A percentile compares a stretch with the other conserved stretches of the same genome.
Evolutionary conservation across 2,113 vertebrate genomes (phyloP).

Genomic region (Formicarius rufipectus): DNA sequence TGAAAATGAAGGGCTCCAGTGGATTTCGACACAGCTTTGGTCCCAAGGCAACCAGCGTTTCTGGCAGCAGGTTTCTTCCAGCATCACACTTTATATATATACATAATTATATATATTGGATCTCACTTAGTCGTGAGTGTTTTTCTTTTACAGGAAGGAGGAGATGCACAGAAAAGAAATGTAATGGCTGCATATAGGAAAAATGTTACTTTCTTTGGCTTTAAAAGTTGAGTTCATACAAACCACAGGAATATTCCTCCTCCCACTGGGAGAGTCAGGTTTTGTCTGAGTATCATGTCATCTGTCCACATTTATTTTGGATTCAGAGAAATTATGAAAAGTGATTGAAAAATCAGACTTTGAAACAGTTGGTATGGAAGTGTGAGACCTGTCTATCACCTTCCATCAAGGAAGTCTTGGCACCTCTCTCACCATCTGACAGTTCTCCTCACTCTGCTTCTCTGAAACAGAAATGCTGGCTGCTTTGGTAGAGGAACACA

Average conservation of each 20-base stretch:
- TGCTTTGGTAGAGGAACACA: neutral
- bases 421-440: conserved; percentile 1
- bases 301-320: conserved; percentile 59
- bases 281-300: conserved; percentile 68
- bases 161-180: conserved; percentile 56
- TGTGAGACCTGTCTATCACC: conserved; percentile 52
- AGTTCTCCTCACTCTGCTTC: neutral
- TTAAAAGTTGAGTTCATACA: conserved; percentile 35
- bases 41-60: conserved; percentile 38
- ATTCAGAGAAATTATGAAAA: conserved; percentile 59
- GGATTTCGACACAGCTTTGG: conserved; percentile 6
- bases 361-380: conserved; percentile 41
- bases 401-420: conserved; percentile 38
- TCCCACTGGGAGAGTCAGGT: conserved; percentile 50
- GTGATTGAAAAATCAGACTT: conserved; percentile 61
- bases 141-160: conserved; percentile 55
- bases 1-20: conserved; percentile 8
- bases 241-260: conserved; percentile 51
- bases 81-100: conserved; percentile 26
- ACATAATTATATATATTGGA: conserved; percentile 48
- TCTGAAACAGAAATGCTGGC: neutral
- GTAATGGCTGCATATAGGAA: conserved; percentile 56
- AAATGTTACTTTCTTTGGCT: conserved; percentile 70
- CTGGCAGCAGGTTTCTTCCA: conserved; percentile 60
- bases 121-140: conserved; percentile 7